A percentile compares a stretch with the other conserved stretches of the same genome.
These are phyloP conservation scores for Meloidogyne floridensis DNA, from an alignment of 1,140 invertebrate genomes.

Conservation along the genomic window DNA sequence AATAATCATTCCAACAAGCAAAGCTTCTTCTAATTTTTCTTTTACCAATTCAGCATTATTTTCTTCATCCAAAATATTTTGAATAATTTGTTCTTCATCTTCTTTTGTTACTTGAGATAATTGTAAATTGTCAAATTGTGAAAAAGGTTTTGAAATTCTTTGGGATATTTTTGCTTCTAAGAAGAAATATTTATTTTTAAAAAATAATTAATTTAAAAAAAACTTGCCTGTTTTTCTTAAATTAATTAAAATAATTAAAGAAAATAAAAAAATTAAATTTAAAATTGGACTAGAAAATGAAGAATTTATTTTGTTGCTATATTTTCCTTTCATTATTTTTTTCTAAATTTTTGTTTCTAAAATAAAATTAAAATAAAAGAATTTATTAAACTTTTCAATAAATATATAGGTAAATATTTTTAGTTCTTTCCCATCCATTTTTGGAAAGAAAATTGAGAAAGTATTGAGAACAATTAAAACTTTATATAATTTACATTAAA, in stretches of 20 bases:
- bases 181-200: not conserved
- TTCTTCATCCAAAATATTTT: not conserved
- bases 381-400: too few species aligned
- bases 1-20: not conserved
- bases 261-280: not conserved
- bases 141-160: not conserved
- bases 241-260: constrained; percentile 1
- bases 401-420: too few species aligned
- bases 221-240: not conserved
- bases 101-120: not conserved
- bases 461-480: too few species aligned
- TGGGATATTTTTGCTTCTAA: not conserved
- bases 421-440: too few species aligned
- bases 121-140: not conserved
- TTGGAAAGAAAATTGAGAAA: too few species aligned
- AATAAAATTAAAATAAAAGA: too few species aligned
- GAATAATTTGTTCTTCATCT: not conserved
- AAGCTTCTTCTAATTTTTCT: not conserved
- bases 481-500: too few species aligned
- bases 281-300: not conserved
- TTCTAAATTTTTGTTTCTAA: too few species aligned
- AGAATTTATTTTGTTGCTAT: not conserved
- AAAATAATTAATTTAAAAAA: not conserved
- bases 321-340: not conserved
- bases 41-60: constrained; percentile 1